phyloP scores from a whole-genome alignment of 1,140 invertebrate genomes.

The Drosophila setifemur region DNA sequence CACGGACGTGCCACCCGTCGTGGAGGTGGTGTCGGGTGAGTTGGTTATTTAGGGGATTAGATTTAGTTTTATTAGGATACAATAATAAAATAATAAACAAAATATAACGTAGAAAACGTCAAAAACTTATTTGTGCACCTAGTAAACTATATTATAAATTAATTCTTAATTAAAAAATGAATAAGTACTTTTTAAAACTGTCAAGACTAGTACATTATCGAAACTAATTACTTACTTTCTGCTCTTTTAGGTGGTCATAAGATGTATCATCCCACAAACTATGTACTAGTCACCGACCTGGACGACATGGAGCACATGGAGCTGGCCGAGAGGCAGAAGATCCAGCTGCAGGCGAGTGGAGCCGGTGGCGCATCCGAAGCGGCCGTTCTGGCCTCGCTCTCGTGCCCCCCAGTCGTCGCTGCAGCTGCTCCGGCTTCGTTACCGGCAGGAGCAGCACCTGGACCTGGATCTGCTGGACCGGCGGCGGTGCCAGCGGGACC shows the following conservation, averaged over 20 bases:
- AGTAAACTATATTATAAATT: too few species aligned
- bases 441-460: neutral
- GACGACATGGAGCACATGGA: constrained; percentile 86
- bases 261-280: constrained; percentile 97
- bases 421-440: constrained; percentile 4
- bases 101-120: too few species aligned
- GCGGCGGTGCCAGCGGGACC: constrained; percentile 41
- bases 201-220: too few species aligned
- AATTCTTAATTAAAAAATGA: too few species aligned
- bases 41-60: too few species aligned
- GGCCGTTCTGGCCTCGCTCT: constrained; percentile 55
- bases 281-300: constrained; percentile 95
- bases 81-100: too few species aligned
- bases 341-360: constrained; percentile 34
- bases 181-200: too few species aligned
- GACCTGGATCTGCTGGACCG: constrained; percentile 17
- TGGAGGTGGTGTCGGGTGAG: constrained; percentile 88
- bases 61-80: too few species aligned
- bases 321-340: constrained; percentile 61
- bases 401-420: constrained; percentile 43
- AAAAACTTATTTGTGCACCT: too few species aligned
- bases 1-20: constrained; percentile 86
- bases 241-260: constrained; percentile 88
- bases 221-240: neutral
- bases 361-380: constrained; percentile 42